phyloP scores from a whole-genome alignment of 2,797 vertebrate genomes.

The Acanthiza pusilla region DNA sequence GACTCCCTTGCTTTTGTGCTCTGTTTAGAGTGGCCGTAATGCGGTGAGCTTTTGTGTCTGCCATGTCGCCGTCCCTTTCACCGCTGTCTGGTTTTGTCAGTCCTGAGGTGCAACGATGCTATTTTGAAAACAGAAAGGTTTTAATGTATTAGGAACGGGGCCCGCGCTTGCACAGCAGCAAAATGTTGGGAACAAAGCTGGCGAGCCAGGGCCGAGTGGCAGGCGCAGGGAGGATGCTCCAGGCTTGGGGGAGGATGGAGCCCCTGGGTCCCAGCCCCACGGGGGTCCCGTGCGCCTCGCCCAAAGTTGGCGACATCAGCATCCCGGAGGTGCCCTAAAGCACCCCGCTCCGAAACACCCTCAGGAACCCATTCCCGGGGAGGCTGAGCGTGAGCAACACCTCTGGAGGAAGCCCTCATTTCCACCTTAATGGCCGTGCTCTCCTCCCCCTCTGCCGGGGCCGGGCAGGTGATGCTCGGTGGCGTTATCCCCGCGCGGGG shows the following conservation, averaged over 20 bases:
- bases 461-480: slow-evolving; percentile 83
- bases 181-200: slow-evolving; percentile 41
- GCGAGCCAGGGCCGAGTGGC: neutral
- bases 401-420: slow-evolving; percentile 77
- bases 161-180: slow-evolving; percentile 53
- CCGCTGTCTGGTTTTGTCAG: slow-evolving; percentile 87
- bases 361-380: neutral
- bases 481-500: slow-evolving; percentile 74
- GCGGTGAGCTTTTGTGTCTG: slow-evolving; percentile 94
- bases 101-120: slow-evolving; percentile 82
- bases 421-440: slow-evolving; percentile 78
- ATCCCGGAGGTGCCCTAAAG: neutral
- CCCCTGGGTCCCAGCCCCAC: neutral
- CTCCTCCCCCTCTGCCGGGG: slow-evolving; percentile 60
- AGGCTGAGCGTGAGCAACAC: slow-evolving; percentile 4
- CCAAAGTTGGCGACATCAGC: neutral
- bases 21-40: slow-evolving; percentile 85
- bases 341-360: neutral
- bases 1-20: slow-evolving; percentile 91
- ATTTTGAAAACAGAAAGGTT: slow-evolving; percentile 75
- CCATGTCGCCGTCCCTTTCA: slow-evolving; percentile 89
- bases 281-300: no score
- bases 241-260: neutral
- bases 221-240: neutral
- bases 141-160: slow-evolving; percentile 65